A percentile compares a stretch with the other conserved stretches of the same genome.
These are phyloP conservation scores for Ptychodera flava DNA, from an alignment of 35 echinoderm and acorn worm genomes.

Conservation along the genomic window DNA sequence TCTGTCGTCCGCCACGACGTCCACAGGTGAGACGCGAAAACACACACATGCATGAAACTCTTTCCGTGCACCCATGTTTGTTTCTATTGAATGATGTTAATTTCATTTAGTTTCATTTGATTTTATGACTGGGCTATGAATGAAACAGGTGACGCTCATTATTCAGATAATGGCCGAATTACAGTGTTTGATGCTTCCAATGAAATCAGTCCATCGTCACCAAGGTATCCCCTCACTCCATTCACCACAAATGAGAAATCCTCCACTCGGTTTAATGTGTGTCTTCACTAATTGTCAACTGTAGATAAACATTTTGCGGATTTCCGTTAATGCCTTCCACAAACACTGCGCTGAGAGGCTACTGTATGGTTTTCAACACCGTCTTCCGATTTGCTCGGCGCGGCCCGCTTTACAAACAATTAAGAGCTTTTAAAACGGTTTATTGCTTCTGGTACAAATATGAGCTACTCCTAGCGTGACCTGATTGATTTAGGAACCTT, in stretches of 20 bases:
- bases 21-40: not conserved
- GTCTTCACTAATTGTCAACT: not conserved
- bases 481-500: no score
- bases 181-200: not conserved
- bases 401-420: no score
- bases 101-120: not conserved
- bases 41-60: no score
- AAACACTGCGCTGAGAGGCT: not conserved
- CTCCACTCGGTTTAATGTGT: no score
- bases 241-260: no score
- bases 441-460: no score
- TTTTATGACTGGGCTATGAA: not conserved
- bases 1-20: not conserved
- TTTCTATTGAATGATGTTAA: not conserved
- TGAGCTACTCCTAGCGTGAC: no score
- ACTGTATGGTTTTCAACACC: not conserved
- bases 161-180: not conserved
- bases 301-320: not conserved
- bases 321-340: not conserved
- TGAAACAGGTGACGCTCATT: not conserved
- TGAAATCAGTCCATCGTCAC: no score
- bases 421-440: no score
- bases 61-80: no score
- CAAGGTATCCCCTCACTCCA: no score
- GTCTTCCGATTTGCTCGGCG: no score